Base-by-base conservation (phyloP, 2,797 vertebrate genomes). In the Gephyroberyx darwinii region DNA sequence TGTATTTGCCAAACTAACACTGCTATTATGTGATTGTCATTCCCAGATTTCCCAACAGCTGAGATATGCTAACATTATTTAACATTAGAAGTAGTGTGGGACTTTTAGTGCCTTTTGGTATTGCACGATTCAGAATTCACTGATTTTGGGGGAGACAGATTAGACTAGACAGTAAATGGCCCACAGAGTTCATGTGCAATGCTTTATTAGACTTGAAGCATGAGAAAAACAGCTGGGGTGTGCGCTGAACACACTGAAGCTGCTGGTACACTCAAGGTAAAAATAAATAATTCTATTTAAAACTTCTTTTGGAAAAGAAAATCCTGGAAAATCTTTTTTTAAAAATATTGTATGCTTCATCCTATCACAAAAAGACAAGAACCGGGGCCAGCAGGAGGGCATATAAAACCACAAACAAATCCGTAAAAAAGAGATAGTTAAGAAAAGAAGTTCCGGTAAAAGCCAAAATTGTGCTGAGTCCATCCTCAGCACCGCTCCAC, bases 21-120 rank as follows among this genome's bases (percentile, higher is more conserved):
- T 77, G 82, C 75, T 78, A 66, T 83, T 71, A 69, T 45, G 33
- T 87, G 91, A 92, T 91, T 92, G 92, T 92, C 91, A 74, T 79
- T 84, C 69, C 69, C 64, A 87, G 60, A 81, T 78, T 80, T 81
- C 61, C 69, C 52, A 65, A 65, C 59, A 82, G 67, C 71, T 71
- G 53, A 78, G 52, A 74, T 70, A 57, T 5, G 51, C 63, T 64
- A 13, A 55, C 62, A 65, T 58, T 50, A n/a, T 65, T 57, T 37
- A 26, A 26, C 26, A 26, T 26, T 26, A 26, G 19, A 30, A 75
- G 58, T 41, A 53, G 72, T 31, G 39, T 4, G n/a, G 55, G 37
- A 63, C 26, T 76, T 65, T 54, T 70, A 35, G 56, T 77, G 64
- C 1, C 37, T 57, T 73, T 30, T 65, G 56, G 45, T 33, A 22